Conservation (phyloP, 1,140 invertebrate species). For the Eriosoma lanigerum region DNA sequence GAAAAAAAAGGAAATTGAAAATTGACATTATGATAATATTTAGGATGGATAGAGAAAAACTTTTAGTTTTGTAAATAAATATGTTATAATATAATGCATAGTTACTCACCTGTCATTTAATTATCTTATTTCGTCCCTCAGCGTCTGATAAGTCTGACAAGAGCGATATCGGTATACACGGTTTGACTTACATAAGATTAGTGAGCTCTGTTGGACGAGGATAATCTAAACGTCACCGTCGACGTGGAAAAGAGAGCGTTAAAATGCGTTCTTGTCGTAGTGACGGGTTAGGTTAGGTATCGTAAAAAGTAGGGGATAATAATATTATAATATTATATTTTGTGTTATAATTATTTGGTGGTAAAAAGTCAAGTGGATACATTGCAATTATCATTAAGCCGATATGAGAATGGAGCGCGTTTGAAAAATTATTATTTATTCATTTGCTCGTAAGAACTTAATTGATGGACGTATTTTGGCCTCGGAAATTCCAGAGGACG, state of each 20-base stretch:
- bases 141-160: background rate
- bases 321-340: no score
- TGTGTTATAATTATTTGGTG: no score
- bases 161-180: background rate
- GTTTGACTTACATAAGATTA: slow-evolving; percentile 31
- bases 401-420: background rate
- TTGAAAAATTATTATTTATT: background rate
- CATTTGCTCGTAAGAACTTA: background rate
- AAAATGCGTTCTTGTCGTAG: background rate
- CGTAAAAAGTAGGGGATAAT: no score
- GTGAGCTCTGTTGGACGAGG: background rate
- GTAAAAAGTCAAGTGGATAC: slow-evolving; percentile 13
- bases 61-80: no score
- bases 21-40: no score
- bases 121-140: background rate
- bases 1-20: no score
- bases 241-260: slow-evolving; percentile 22
- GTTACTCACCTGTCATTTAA: slow-evolving; percentile 1
- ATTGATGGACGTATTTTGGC: background rate
- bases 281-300: background rate
- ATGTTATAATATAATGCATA: no score
- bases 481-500: slow-evolving; percentile 6
- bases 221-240: background rate
- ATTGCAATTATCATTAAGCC: background rate
- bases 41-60: no score